Conservation (phyloP, 2,113 vertebrate genomes). For the human (Homo sapiens) region DNA sequence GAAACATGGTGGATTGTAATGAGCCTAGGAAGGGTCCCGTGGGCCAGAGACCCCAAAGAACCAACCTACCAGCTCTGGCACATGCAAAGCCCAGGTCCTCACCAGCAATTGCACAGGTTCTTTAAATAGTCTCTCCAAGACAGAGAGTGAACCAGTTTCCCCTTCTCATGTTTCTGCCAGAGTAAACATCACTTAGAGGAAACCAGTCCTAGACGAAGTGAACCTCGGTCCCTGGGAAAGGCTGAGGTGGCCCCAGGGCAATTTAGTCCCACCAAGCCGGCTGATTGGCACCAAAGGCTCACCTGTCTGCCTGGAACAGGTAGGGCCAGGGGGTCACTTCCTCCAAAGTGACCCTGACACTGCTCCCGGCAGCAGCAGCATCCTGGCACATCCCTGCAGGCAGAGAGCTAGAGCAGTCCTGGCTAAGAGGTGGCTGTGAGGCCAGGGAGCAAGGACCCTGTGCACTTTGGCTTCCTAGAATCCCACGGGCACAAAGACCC, state of each 20-base stretch:
- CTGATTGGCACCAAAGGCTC: not conserved
- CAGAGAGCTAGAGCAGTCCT: not conserved
- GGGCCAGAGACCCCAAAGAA: not conserved
- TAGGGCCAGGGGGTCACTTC: not conserved
- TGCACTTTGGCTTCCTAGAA: accelerated
- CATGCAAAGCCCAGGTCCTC: constrained; percentile 44
- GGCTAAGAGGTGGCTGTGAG: accelerated
- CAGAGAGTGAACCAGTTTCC: not conserved
- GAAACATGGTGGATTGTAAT: constrained; percentile 59
- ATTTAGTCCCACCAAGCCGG: not conserved
- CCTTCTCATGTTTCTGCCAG: not conserved
- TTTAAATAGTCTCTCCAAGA: not conserved
- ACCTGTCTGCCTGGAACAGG: not conserved
- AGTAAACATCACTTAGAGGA: not conserved
- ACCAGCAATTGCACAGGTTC: not conserved
- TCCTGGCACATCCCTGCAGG: not conserved
- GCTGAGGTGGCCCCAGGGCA: too few relatives aligned
- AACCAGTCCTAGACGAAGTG: not conserved
- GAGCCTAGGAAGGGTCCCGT: constrained; percentile 52
- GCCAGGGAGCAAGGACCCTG: not conserved
- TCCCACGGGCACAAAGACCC: not conserved
- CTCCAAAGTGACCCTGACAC: not conserved
- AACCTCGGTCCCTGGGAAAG: not conserved
- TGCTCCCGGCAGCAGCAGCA: accelerated
- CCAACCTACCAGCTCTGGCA: constrained; percentile 12